phyloP scores from a whole-genome alignment of 2,888 invertebrate species.

The Buathra laborator region DNA sequence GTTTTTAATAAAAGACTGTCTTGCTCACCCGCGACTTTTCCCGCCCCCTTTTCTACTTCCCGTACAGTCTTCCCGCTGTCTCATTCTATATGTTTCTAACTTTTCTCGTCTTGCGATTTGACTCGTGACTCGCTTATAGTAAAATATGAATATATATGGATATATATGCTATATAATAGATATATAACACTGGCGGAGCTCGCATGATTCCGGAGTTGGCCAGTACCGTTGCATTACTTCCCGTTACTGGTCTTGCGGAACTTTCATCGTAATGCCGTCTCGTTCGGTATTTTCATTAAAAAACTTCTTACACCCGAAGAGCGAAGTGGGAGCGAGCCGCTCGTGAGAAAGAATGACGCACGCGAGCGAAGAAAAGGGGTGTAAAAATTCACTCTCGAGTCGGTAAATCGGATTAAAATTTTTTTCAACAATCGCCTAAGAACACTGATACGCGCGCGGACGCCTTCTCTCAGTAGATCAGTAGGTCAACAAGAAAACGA shows the following conservation, averaged over 20 bases:
- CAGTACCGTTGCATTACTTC: slow-evolving; percentile 49
- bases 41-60: slow-evolving; percentile 64
- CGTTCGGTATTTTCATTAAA: slow-evolving; percentile 56
- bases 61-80: slow-evolving; percentile 58
- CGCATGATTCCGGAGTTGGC: slow-evolving; percentile 53
- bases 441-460: not conserved
- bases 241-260: slow-evolving; percentile 41
- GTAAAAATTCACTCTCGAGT: slow-evolving; percentile 10
- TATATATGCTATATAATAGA: not conserved
- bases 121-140: slow-evolving; percentile 25
- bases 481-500: slow-evolving; percentile 16
- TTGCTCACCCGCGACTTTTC: slow-evolving; percentile 64
- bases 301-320: slow-evolving; percentile 56
- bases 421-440: slow-evolving; percentile 30
- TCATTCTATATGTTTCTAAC: slow-evolving; percentile 42
- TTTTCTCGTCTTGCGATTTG: slow-evolving; percentile 43
- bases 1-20: slow-evolving; percentile 84
- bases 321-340: not conserved
- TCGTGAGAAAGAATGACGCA: not conserved
- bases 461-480: not conserved
- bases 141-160: slow-evolving; percentile 13
- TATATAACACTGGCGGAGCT: slow-evolving; percentile 28
- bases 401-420: slow-evolving; percentile 45
- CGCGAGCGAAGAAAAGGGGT: slow-evolving; percentile 3
- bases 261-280: slow-evolving; percentile 56